These are phyloP conservation scores for Antedon mediterranea DNA, from an alignment of 53 echinoderm and acorn worm genomes.

Conservation along the genomic window DNA sequence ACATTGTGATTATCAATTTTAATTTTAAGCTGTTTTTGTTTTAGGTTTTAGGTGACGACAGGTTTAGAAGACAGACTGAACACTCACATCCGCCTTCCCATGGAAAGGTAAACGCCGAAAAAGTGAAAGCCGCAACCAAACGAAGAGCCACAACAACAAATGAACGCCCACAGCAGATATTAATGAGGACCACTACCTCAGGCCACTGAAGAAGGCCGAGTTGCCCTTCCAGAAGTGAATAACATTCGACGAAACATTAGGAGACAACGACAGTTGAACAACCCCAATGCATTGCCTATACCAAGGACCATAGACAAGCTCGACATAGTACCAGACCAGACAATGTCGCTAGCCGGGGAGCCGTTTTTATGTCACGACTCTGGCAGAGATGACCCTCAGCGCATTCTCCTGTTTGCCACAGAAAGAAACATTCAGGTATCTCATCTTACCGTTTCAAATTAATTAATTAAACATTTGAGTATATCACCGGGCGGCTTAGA, in stretches of 20 bases:
- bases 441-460: too few relatives aligned
- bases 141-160: too few relatives aligned
- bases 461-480: too few relatives aligned
- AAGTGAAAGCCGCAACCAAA: too few relatives aligned
- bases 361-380: conserved; percentile 3
- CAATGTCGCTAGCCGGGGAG: not conserved
- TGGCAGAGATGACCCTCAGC: conserved; percentile 6
- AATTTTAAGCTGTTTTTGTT: too few relatives aligned
- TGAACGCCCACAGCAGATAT: conserved; percentile 12
- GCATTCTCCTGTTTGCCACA: too few relatives aligned
- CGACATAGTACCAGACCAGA: not conserved
- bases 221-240: conserved; percentile 7
- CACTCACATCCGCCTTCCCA: too few relatives aligned
- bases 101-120: too few relatives aligned
- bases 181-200: not conserved
- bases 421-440: too few relatives aligned
- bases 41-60: not conserved
- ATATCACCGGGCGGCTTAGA: too few relatives aligned
- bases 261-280: conserved; percentile 9
- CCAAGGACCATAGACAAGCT: not conserved
- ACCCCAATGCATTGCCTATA: not conserved
- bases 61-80: too few relatives aligned
- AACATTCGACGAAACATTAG: conserved; percentile 3
- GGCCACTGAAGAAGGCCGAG: conserved; percentile 4
- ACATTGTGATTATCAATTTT: too few relatives aligned